Base-by-base conservation (phyloP, 2,113 vertebrate species). In the Herpailurus yagouaroundi region DNA sequence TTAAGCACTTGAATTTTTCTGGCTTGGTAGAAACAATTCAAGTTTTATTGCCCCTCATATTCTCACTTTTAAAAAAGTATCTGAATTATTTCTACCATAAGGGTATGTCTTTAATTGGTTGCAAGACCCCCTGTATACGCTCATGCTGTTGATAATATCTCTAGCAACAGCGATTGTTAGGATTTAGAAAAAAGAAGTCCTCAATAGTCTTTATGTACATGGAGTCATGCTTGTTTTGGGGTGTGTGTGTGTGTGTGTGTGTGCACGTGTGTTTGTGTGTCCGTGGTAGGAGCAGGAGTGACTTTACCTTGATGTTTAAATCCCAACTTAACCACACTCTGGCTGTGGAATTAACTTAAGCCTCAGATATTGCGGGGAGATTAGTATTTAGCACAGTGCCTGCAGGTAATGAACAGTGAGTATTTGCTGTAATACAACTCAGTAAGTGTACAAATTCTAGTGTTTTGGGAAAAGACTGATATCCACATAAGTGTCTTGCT, bases 81-180 rank as follows among this genome's bases (percentile, higher is more conserved):
- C 14, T 25, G 36, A 57, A 11, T 57, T 52, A 55, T 57, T 81
- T 86, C 11, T 41, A 41, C 48, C 31, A 9, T 74, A 11, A 21
- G 52, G 7, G n/a, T 16, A 3, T 12, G 1, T 55, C 19, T 66
- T 31, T 66, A 71, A 60, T 1, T 60, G 14, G 16, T 4, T 25
- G 23, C 11, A 57, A 48, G 27, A 7, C 0, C 12, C 2, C 14
- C 4, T 15, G 7, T 11, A 29, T 7, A 10, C 3, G 27, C 1
- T 55, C 5, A 27, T 12, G 15, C 14, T 57, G 9, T 38, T 63
- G 25, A n/a, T 27, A 7, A 16, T 14, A 21, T 5, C 45, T 10
- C 2, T 19, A 50, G 5, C 25, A 19, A 16, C 12, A 55, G 36
- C 52, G 27, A 27, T 25, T 50, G 31, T 18, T 33, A 36, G 57